Evolutionary conservation across 2,888 invertebrate genomes (phyloP).

Genomic region (Metopia argyrocephala): DNA sequence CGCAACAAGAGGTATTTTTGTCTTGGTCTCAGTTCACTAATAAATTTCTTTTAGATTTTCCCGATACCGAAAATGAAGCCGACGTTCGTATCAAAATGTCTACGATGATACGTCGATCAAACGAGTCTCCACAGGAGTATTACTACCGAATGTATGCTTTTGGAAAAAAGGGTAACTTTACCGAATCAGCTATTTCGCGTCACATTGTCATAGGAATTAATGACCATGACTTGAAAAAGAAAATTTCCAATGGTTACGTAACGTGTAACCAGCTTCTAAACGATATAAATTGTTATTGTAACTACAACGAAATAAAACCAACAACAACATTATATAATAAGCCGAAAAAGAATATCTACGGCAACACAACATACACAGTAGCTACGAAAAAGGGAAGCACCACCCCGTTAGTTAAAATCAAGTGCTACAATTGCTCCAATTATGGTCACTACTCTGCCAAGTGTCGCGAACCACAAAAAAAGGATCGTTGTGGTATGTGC

Average conservation of each 20-base stretch:
- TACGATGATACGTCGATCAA: slow-evolving; percentile 4
- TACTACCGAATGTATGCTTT: slow-evolving; percentile 50
- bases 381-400: not conserved
- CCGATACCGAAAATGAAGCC: slow-evolving; percentile 6
- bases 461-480: slow-evolving; percentile 34
- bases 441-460: slow-evolving; percentile 1
- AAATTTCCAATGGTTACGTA: slow-evolving; percentile 48
- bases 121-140: slow-evolving; percentile 20
- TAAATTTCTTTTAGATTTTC: no score
- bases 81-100: slow-evolving; percentile 49
- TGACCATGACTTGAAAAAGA: slow-evolving; percentile 13
- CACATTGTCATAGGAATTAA: slow-evolving; percentile 54
- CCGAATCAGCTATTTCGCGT: slow-evolving; percentile 37
- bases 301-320: no score
- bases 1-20: slow-evolving; percentile 8
- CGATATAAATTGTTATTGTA: slow-evolving; percentile 11
- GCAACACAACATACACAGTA: not conserved
- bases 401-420: not conserved
- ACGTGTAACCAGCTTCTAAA: no score
- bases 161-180: slow-evolving; percentile 32
- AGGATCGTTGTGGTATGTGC: slow-evolving; percentile 14
- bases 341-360: slow-evolving; percentile 1
- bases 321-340: not conserved
- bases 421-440: not conserved
- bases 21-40: slow-evolving; percentile 24